These are phyloP conservation scores for Epizoanthus rinbou DNA, from an alignment of 92 coral and sea anemone genomes.

Conservation along the genomic window DNA sequence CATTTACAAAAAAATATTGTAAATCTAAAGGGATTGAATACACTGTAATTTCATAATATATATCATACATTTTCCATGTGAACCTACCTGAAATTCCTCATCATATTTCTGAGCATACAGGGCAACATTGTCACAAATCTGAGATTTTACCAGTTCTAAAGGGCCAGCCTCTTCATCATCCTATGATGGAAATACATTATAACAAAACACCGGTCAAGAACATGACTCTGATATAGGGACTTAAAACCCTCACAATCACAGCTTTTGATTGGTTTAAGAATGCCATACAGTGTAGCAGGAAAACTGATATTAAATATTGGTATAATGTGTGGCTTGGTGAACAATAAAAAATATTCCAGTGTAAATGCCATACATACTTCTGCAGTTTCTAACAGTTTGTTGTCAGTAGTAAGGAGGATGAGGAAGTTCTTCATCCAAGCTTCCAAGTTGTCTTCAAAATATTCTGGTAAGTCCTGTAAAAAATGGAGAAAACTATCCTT, in stretches of 20 bases:
- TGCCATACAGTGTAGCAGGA: too few species aligned
- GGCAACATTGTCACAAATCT: slow-evolving; percentile 95
- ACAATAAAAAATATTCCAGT: too few species aligned
- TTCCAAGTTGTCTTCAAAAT: slow-evolving; percentile 96
- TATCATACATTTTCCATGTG: too few species aligned
- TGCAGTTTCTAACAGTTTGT: slow-evolving; percentile 66
- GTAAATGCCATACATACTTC: slow-evolving; percentile 4
- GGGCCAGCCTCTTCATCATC: slow-evolving; percentile 94
- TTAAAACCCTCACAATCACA: too few species aligned
- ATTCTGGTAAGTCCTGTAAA: slow-evolving; percentile 91
- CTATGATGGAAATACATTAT: slow-evolving; percentile 37
- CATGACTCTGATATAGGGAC: too few species aligned
- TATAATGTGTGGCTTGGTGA: too few species aligned
- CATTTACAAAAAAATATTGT: too few species aligned
- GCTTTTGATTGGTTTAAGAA: too few species aligned
- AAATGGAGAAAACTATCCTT: neutral
- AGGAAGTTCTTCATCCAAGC: slow-evolving; percentile 97
- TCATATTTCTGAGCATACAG: slow-evolving; percentile 99
- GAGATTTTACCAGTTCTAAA: slow-evolving; percentile 92
- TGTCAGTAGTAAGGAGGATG: slow-evolving; percentile 85
- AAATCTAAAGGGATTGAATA: too few species aligned
- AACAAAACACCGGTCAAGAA: too few species aligned
- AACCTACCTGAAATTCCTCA: slow-evolving; percentile 94
- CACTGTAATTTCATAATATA: too few species aligned
- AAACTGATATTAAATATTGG: too few species aligned